Evolutionary conservation across 2,888 invertebrate genomes (phyloP), one percentile per base, ranked within the genome.

Genomic region (Galeruca laticollis): DNA sequence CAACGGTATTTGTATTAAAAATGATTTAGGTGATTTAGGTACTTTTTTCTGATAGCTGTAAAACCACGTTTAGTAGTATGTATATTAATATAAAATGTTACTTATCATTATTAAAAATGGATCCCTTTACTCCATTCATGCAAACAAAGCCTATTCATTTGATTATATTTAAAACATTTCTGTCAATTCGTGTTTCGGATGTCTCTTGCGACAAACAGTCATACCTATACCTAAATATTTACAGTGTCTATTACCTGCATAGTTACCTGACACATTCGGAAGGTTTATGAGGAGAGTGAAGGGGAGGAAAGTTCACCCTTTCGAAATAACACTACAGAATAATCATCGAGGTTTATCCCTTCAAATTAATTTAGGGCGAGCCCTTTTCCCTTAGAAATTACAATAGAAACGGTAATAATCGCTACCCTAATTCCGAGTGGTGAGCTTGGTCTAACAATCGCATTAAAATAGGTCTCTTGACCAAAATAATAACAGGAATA

Each of bases 291-390:
- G n/a, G 52, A 52, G 52, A 35, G 52, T 2, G 13, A 62, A 37
- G 62, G 62, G 37, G 9, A 15, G 15, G 31, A 49, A 9, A 20
- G 13, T 31, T 18, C 63, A 37, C 54, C 54, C 63, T 40, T 40
- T 49, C 40, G 54, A 56, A 63, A 63, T 63, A 63, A 63, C 63
- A 54, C 63, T 63, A 63, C 63, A 56, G 63, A 63, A 56, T 54
- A 63, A 63, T 63, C 43, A 63, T 63, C 20, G 26, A 56, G 63
- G 63, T 56, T 56, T 63, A 63, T 63, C 63, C 63, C 26, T 63
- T 63, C 56, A 43, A 63, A 63, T 63, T 63, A 63, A 63, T 35
- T 63, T 56, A 37, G 63, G 63, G 40, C 63, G 21, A 63, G 26
- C 63, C 63, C 40, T 40, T 63, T 21, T 57, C 43, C 63, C 63